Conservation (phyloP, 2,888 invertebrate species). For the Copidosoma aretas region DNA sequence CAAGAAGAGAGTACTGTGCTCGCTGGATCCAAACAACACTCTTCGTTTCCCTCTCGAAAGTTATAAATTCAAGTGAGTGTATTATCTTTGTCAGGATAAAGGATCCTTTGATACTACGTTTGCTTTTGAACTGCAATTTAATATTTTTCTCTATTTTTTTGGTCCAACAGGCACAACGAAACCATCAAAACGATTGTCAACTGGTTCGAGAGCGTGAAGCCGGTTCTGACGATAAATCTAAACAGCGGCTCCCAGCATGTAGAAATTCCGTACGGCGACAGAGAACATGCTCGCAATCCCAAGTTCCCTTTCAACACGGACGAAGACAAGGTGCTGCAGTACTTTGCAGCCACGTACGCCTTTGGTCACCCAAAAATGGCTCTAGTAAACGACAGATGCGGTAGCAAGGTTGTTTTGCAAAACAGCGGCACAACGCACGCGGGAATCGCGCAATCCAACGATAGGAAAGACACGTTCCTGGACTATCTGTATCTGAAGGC, state of each 20-base stretch:
- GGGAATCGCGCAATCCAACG: slow-evolving; percentile 44
- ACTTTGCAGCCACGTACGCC: slow-evolving; percentile 50
- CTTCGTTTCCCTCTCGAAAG: slow-evolving; percentile 47
- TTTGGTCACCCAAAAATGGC: slow-evolving; percentile 48
- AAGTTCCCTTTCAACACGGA: slow-evolving; percentile 46
- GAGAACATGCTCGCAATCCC: slow-evolving; percentile 37
- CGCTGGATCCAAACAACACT: slow-evolving; percentile 37
- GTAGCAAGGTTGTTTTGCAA: slow-evolving; percentile 42
- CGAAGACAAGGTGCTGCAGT: slow-evolving; percentile 50
- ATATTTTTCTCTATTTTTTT: too few relatives aligned
- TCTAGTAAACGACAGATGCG: slow-evolving; percentile 44
- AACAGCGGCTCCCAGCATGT: slow-evolving; percentile 56
- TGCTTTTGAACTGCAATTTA: neutral
- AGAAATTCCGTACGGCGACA: slow-evolving; percentile 54
- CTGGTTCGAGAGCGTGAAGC: slow-evolving; percentile 55
- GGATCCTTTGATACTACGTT: too few relatives aligned
- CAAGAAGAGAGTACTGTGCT: slow-evolving; percentile 46
- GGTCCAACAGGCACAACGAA: slow-evolving; percentile 36
- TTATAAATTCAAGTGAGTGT: slow-evolving; percentile 34
- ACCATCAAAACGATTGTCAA: slow-evolving; percentile 49
- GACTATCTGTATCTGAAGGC: slow-evolving; percentile 58
- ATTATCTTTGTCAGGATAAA: neutral
- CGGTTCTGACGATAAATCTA: slow-evolving; percentile 54
- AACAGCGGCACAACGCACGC: slow-evolving; percentile 47
- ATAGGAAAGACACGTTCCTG: slow-evolving; percentile 49